A percentile compares a stretch with the other conserved stretches of the same genome.
phyloP scores from a whole-genome alignment of 2,888 invertebrate genomes.

The Nymphalis polychloros region DNA sequence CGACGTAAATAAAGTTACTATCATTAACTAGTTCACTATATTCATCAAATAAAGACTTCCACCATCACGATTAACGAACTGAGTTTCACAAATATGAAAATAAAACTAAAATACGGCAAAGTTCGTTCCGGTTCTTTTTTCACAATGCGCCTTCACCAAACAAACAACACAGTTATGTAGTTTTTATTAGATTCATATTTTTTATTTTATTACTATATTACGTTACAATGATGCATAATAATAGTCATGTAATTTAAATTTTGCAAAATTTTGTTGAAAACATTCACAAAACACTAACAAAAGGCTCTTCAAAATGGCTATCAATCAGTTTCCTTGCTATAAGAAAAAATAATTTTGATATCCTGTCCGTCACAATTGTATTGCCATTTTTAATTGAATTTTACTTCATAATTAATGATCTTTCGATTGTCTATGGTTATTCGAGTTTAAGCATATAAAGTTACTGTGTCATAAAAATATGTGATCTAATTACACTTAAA shows the following conservation, averaged over 20 bases:
- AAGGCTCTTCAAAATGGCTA: conserved; percentile 82
- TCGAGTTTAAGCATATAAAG: background rate
- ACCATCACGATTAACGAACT: conserved; percentile 46
- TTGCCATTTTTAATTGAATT: conserved; percentile 69
- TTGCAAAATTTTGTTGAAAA: conserved; percentile 73
- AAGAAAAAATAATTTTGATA: conserved; percentile 74
- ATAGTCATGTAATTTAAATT: conserved; percentile 56
- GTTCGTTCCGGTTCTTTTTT: conserved; percentile 75
- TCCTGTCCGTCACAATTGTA: conserved; percentile 72
- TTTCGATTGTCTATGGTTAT: conserved; percentile 56
- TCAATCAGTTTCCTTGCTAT: conserved; percentile 75
- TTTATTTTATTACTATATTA: conserved; percentile 39
- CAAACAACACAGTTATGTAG: conserved; percentile 59
- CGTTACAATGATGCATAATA: conserved; percentile 37
- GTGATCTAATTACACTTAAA: background rate
- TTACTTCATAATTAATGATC: conserved; percentile 32
- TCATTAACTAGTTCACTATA: conserved; percentile 37
- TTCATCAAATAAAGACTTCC: conserved; percentile 42
- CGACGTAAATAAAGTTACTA: conserved; percentile 68
- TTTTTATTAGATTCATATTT: conserved; percentile 47
- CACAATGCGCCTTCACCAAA: conserved; percentile 68
- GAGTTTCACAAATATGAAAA: conserved; percentile 50
- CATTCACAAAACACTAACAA: conserved; percentile 83
- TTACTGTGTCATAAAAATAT: background rate
- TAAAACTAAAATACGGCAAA: conserved; percentile 59